These are phyloP conservation scores for Pterophyllum scalare DNA, from an alignment of 2,113 vertebrate genomes.

Conservation along the genomic window DNA sequence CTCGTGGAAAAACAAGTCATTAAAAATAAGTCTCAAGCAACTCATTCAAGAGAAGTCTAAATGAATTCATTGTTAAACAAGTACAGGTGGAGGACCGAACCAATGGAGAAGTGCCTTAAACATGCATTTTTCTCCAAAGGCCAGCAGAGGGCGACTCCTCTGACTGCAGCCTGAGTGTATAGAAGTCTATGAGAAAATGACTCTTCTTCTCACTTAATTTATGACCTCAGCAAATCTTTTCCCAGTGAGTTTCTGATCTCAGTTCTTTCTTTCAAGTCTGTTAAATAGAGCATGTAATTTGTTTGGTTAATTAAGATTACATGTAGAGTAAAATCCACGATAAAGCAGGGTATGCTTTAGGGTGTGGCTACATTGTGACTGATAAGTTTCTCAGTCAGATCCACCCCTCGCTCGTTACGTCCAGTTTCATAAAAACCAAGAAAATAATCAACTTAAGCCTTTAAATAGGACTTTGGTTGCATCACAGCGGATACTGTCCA, in stretches of 20 bases:
- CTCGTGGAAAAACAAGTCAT: too few relatives aligned
- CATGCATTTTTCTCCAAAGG: background rate
- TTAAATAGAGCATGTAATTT: background rate
- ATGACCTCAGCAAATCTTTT: background rate
- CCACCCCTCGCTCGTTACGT: too few relatives aligned
- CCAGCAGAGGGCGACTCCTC: conserved; percentile 1
- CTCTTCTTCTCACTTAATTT: background rate
- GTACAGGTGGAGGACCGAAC: too few relatives aligned
- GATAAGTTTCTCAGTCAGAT: too few relatives aligned
- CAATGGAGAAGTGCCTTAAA: too few relatives aligned
- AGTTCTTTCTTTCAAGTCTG: background rate
- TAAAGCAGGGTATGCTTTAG: background rate
- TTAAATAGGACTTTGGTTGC: background rate
- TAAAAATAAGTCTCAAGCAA: too few relatives aligned
- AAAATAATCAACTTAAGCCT: background rate
- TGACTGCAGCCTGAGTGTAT: background rate
- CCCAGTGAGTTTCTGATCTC: background rate
- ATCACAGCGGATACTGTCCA: background rate
- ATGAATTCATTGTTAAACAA: too few relatives aligned
- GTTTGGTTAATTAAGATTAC: background rate
- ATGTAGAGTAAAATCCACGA: background rate
- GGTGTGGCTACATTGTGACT: background rate
- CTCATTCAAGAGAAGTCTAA: too few relatives aligned
- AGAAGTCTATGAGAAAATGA: background rate
- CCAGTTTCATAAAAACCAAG: background rate